These are phyloP conservation scores for Notiomystis cincta DNA, from an alignment of 2,113 vertebrate species.

Conservation along the genomic window DNA sequence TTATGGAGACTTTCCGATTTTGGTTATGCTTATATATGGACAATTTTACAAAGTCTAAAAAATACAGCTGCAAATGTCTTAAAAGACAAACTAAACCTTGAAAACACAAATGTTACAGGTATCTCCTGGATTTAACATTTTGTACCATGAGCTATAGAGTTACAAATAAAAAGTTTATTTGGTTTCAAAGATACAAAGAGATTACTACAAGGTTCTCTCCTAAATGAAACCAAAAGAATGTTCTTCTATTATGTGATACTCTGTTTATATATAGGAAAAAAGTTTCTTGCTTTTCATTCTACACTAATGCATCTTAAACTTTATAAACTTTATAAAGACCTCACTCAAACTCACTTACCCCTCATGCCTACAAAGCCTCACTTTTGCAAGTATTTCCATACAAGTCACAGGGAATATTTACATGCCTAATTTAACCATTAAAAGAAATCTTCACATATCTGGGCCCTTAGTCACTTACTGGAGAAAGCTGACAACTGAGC, in stretches of 20 bases:
- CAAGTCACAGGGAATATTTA: not conserved
- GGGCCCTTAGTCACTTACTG: not conserved
- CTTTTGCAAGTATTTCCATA: not conserved
- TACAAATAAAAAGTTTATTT: slow-evolving; percentile 15
- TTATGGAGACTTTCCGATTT: not conserved
- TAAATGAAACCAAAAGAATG: not conserved
- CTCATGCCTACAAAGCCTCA: not conserved
- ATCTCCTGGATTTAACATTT: not conserved
- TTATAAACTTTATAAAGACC: not conserved
- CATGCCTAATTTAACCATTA: not conserved
- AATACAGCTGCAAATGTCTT: not conserved
- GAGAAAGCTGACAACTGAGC: not conserved
- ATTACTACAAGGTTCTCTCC: not conserved
- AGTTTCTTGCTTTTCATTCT: not conserved
- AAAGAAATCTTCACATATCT: not conserved
- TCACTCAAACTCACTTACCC: not conserved
- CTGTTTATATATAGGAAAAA: not conserved
- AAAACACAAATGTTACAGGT: not conserved
- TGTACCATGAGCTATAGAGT: not conserved
- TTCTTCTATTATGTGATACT: not conserved
- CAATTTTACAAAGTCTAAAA: not conserved
- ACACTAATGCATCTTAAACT: not conserved
- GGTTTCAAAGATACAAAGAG: not conserved
- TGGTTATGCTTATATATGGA: not conserved
- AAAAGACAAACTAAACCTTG: not conserved